Evolutionary conservation across 2,113 vertebrate species (phyloP).

Genomic region (Marmota flaviventris): DNA sequence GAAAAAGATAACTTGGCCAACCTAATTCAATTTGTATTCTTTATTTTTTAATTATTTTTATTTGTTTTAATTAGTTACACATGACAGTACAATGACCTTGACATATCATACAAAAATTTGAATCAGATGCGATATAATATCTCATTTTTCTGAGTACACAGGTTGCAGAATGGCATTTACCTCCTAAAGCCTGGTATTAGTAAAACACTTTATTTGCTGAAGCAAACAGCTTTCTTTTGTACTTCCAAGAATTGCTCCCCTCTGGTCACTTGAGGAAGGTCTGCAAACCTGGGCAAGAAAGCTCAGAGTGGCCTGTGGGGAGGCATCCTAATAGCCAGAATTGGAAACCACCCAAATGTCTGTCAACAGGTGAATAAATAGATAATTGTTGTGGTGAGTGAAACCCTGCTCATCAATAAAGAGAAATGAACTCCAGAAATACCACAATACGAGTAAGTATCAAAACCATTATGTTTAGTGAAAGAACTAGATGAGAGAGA

Average conservation of each 20-base stretch:
- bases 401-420: background rate
- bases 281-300: background rate
- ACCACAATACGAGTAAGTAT: fast-evolving
- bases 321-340: background rate
- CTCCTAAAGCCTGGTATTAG: background rate
- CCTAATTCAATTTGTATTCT: background rate
- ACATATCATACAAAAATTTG: too few species aligned
- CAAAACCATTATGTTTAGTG: background rate
- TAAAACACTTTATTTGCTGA: too few species aligned
- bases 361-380: background rate
- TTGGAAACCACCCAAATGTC: background rate
- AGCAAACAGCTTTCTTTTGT: background rate
- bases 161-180: too few species aligned
- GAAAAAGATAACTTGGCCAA: background rate
- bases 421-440: background rate
- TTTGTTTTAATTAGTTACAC: too few species aligned
- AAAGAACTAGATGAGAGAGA: background rate
- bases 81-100: too few species aligned
- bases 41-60: too few species aligned
- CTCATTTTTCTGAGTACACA: too few species aligned
- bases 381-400: background rate
- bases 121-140: too few species aligned
- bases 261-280: too few species aligned
- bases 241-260: too few species aligned
- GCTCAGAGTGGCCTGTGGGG: background rate